Base-by-base conservation (phyloP, 2,797 vertebrate genomes). In the Taenioides sp. region DNA sequence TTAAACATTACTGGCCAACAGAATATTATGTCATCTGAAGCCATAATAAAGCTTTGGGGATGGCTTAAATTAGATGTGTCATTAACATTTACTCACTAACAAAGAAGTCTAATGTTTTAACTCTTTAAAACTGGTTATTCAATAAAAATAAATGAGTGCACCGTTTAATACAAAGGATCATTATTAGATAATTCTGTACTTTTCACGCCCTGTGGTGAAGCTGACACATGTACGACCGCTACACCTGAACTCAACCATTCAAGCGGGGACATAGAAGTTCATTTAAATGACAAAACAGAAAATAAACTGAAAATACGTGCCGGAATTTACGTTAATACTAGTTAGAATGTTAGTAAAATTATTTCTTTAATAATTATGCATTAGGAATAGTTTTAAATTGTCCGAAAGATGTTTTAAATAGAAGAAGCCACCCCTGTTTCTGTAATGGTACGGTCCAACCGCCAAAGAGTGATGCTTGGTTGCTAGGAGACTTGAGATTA, bases 401-500 rank as follows among this genome's bases (percentile, higher is more conserved):
- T 23, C 28, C 5, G 9, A 62, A 34, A 2, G 1, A 11, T 23
- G 12, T 47, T 57, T 23, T 12, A 64, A 23, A 49, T 25, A 5
- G 6, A 49, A 18, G 6, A 10, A 1, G 0, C 6, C 40, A 65
- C 63, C 62, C 37, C 62, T 43, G 2, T 49, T 18, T 18, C 2
- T 10, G 16, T 49, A 65, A 27, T 65, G n/a, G 65, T 47, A 40
- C 67, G 2, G 23, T 2, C 63, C 43, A 65, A 49, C 63, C 50
- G 63, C 49, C 22, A 28, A 9, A 0, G 22, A 10, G 40, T 10
- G 40, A 49, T 27, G 63, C 63, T 18, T 2, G 23, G 63, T 65
- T 65, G 43, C 63, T 65, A 65, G 43, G 63, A 65, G 16, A 65
- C 63, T 27, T 25, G 16, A 65, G 43, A 50, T 65, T 65, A 65